Conservation (phyloP, 2,888 invertebrate species). For the Candidula unifasciata region DNA sequence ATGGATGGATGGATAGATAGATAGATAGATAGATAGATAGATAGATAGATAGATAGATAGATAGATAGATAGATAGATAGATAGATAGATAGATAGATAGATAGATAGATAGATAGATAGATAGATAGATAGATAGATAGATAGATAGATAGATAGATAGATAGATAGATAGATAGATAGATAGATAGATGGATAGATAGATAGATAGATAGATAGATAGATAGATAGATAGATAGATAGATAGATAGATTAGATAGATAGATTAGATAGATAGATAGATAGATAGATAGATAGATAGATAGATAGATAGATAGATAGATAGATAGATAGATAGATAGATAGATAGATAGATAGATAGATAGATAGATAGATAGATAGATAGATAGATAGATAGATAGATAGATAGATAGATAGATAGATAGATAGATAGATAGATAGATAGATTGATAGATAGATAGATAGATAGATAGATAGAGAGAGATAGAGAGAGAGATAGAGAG, state of each 20-base stretch:
- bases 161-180: constrained; percentile 1
- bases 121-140: constrained; percentile 7
- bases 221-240: constrained; percentile 8
- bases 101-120: constrained; percentile 6
- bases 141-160: constrained; percentile 1
- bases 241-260: neutral
- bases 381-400: constrained; percentile 7
- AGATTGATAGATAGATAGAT: constrained; percentile 10
- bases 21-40: constrained; percentile 2
- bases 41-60: constrained; percentile 6
- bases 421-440: constrained; percentile 15
- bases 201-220: constrained; percentile 8
- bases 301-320: neutral
- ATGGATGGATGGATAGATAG: neutral
- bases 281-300: constrained; percentile 8
- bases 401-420: constrained; percentile 10
- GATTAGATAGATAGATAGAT: neutral
- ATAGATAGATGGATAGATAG: constrained; percentile 4
- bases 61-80: constrained; percentile 6
- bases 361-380: constrained; percentile 15
- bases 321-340: neutral
- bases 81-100: constrained; percentile 6
- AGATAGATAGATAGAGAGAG: constrained; percentile 1
- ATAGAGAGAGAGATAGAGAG: neutral
- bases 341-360: neutral